Evolutionary conservation across 2,797 vertebrate genomes (phyloP).

Genomic region (Triplophysa yarkandensis): DNA sequence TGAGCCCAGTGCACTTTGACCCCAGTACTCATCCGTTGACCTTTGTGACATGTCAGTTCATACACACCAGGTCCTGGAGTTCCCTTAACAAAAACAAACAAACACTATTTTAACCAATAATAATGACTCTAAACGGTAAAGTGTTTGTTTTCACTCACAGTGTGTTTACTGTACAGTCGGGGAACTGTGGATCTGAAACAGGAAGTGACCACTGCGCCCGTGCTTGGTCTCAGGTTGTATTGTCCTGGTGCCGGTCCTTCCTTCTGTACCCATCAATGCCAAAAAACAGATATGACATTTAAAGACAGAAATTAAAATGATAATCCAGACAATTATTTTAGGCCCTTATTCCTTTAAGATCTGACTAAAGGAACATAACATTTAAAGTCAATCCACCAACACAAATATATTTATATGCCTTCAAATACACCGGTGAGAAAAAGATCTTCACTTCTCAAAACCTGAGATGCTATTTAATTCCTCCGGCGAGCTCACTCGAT

Average conservation of each 20-base stretch:
- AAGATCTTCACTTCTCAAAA: slow-evolving; percentile 33
- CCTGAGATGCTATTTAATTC: slow-evolving; percentile 63
- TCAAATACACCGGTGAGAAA: slow-evolving; percentile 26
- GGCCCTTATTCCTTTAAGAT: not conserved
- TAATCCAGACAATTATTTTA: too few species aligned
- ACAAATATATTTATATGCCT: slow-evolving; percentile 3
- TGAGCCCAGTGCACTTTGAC: slow-evolving; percentile 63
- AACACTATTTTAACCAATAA: not conserved
- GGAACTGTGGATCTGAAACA: slow-evolving; percentile 81
- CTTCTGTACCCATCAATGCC: slow-evolving; percentile 64
- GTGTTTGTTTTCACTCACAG: slow-evolving; percentile 71
- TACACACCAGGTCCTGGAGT: slow-evolving; percentile 76
- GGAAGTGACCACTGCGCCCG: slow-evolving; percentile 70
- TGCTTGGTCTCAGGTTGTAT: slow-evolving; percentile 68
- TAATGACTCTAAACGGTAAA: not conserved
- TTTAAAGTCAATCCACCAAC: not conserved
- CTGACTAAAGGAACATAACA: not conserved
- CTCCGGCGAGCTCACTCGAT: slow-evolving; percentile 58
- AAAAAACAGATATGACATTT: slow-evolving; percentile 5
- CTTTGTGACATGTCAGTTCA: slow-evolving; percentile 63
- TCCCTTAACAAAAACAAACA: slow-evolving; percentile 64
- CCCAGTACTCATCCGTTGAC: slow-evolving; percentile 55
- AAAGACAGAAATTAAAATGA: too few species aligned
- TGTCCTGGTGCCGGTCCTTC: slow-evolving; percentile 79
- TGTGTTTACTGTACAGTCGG: slow-evolving; percentile 66